Conservation (phyloP, 1,140 invertebrate species). For the Patella vulgata region DNA sequence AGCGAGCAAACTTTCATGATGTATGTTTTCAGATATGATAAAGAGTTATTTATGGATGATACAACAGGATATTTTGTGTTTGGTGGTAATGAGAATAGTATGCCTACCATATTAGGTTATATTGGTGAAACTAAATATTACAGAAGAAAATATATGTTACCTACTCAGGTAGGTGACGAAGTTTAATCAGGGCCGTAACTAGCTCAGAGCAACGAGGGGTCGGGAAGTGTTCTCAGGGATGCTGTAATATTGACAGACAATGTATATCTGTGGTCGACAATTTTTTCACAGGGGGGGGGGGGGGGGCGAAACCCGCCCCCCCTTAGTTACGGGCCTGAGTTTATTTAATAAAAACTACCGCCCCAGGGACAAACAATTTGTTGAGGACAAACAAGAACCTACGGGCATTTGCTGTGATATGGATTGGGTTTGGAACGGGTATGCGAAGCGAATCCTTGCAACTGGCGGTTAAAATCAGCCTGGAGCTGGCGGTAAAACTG, state of each 20-base stretch:
- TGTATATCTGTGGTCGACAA: no score
- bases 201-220: no score
- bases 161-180: slow-evolving; percentile 34
- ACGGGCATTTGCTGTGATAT: background rate
- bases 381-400: background rate
- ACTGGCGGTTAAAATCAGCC: no score
- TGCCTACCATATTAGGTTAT: slow-evolving; percentile 47
- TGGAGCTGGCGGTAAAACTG: no score
- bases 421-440: no score
- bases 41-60: slow-evolving; percentile 38
- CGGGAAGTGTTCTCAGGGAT: no score
- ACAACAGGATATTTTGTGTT: slow-evolving; percentile 38
- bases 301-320: background rate
- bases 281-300: background rate
- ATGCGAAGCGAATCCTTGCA: no score
- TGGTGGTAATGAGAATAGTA: slow-evolving; percentile 40
- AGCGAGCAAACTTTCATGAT: no score
- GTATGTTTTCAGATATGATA: slow-evolving; percentile 1
- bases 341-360: background rate
- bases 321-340: no score
- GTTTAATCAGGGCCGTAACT: no score
- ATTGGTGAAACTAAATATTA: slow-evolving; percentile 43
- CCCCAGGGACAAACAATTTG: background rate
- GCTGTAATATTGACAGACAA: no score
- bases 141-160: slow-evolving; percentile 23